A percentile compares a stretch with the other conserved stretches of the same genome.
Conservation (phyloP, 2,797 vertebrate genomes). For the Myoxocephalus aenaeus region DNA sequence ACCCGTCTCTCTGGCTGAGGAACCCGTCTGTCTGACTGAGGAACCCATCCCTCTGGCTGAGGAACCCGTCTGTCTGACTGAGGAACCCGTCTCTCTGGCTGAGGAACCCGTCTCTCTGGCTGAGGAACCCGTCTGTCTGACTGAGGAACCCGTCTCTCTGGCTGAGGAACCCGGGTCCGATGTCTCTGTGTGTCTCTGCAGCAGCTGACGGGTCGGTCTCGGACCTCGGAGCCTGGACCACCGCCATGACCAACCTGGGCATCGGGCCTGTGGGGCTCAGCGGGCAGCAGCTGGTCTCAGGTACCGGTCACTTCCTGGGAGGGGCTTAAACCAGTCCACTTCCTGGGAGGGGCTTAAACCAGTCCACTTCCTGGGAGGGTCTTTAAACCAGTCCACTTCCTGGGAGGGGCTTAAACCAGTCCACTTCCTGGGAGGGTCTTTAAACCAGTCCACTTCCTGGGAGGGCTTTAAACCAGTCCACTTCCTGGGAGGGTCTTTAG, state of each 20-base stretch:
- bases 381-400: not conserved
- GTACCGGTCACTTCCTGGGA: too few species aligned
- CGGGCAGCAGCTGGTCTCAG: constrained; percentile 92
- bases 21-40: too few species aligned
- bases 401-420: not conserved
- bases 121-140: too few species aligned
- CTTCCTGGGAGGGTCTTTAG: not conserved
- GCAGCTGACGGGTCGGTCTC: constrained; percentile 91
- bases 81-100: too few species aligned
- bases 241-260: constrained; percentile 95
- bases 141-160: too few species aligned
- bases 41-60: too few species aligned
- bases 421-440: not conserved
- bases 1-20: too few species aligned
- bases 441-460: too few species aligned
- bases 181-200: constrained; percentile 45
- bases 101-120: too few species aligned
- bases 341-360: not conserved
- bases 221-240: constrained; percentile 92
- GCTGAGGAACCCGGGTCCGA: not conserved
- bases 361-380: too few species aligned
- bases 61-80: too few species aligned
- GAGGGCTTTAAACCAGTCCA: not conserved
- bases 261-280: constrained; percentile 92
- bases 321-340: too few species aligned